phyloP scores from a whole-genome alignment of 2,888 invertebrate genomes.

The Patella pellucida region DNA sequence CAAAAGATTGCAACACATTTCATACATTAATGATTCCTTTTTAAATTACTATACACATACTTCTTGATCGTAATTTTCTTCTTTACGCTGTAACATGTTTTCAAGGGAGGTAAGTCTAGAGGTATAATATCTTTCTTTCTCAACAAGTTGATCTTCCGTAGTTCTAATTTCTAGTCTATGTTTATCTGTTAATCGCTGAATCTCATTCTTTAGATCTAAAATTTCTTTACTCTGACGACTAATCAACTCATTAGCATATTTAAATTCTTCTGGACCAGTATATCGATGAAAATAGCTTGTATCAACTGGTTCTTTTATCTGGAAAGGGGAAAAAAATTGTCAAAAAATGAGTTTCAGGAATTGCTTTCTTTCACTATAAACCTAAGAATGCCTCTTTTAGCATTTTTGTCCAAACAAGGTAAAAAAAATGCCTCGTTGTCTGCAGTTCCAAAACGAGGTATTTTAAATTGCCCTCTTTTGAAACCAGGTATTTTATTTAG shows the following conservation, averaged over 20 bases:
- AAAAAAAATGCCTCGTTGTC: too few species aligned
- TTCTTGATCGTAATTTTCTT: constrained; percentile 52
- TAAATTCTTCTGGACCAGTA: constrained; percentile 39
- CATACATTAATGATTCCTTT: too few species aligned
- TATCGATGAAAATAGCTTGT: constrained; percentile 1
- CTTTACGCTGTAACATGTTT: constrained; percentile 42
- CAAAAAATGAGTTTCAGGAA: not conserved
- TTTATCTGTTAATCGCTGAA: constrained; percentile 39
- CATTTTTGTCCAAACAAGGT: too few species aligned
- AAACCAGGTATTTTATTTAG: too few species aligned
- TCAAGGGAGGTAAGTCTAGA: constrained; percentile 44
- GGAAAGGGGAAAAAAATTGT: too few species aligned
- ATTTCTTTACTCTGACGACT: constrained; percentile 60
- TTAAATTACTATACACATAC: constrained; percentile 28
- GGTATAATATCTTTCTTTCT: constrained; percentile 44
- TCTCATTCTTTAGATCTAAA: constrained; percentile 50
- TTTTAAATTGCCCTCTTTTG: too few species aligned
- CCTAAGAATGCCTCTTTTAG: too few species aligned
- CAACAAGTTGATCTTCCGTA: constrained; percentile 44
- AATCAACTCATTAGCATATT: constrained; percentile 61
- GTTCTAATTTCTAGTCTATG: constrained; percentile 49
- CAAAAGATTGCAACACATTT: too few species aligned
- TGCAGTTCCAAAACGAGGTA: too few species aligned
- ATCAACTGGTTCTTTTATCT: not conserved
- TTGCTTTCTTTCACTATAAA: too few species aligned